phyloP scores from a whole-genome alignment of 1,140 invertebrate species.

The Orius laevigatus region DNA sequence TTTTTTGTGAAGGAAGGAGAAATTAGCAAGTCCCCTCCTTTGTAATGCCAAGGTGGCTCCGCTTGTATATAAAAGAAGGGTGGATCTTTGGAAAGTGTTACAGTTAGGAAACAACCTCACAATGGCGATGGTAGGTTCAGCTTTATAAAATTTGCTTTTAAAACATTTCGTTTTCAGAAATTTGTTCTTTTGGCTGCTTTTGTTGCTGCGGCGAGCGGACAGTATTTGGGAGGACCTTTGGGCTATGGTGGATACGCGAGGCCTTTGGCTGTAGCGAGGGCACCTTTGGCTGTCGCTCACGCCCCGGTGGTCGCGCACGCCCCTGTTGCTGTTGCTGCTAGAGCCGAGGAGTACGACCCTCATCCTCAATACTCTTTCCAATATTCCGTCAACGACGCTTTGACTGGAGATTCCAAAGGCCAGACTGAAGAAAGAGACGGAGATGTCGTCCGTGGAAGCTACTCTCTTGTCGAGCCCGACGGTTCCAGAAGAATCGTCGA shows the following conservation, averaged over 20 bases:
- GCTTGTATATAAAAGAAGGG: too few relatives aligned
- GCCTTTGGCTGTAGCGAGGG: background rate
- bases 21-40: too few relatives aligned
- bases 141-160: too few relatives aligned
- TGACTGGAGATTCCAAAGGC: conserved; percentile 24
- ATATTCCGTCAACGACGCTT: conserved; percentile 24
- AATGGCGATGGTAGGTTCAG: too few relatives aligned
- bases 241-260: background rate
- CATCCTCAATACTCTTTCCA: conserved; percentile 23
- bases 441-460: conserved; percentile 4
- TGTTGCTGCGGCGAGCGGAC: conserved; percentile 4
- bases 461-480: conserved; percentile 22
- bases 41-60: too few relatives aligned
- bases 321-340: conserved; percentile 4
- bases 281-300: conserved; percentile 2
- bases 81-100: too few relatives aligned
- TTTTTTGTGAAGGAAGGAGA: too few relatives aligned
- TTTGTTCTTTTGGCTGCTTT: conserved; percentile 4
- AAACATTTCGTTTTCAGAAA: background rate
- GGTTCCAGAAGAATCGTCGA: conserved; percentile 22
- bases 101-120: too few relatives aligned
- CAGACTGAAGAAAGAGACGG: conserved; percentile 23
- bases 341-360: conserved; percentile 23
- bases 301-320: conserved; percentile 4
- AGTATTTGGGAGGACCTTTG: background rate